Base-by-base conservation (phyloP, 2,113 vertebrate species). In the Phylloscopus whistleri region DNA sequence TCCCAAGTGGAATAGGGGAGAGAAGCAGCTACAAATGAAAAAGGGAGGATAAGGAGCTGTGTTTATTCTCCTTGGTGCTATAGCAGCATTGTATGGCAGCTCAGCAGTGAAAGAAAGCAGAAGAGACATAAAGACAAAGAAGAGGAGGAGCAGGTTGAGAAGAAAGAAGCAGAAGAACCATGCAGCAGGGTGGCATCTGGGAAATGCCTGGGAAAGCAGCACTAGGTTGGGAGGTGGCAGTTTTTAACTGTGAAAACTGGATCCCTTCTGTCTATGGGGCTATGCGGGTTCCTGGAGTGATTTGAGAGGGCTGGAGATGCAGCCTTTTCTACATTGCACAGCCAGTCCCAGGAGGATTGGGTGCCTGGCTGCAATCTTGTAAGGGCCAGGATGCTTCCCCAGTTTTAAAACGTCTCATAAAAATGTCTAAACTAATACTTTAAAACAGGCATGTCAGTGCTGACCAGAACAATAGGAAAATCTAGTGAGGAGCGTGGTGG, bases 401-500 rank as follows among this genome's bases (percentile, higher is more conserved):
- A 31, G 3, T 41, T 80, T 43, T 73, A 56, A 88, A 94, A 72
- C 9, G 5, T 22, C 37, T 85, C 28, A 9, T 46, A 41, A 56
- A 77, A 70, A 59, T 26, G 5, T 58, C 27, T 48, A 14, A 95
- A 35, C 3, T 24, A 44, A 68, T 37, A 10, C n/a, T 72, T 93
- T 33, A 72, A 21, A 11, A 56, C 46, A 22, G 17, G 8, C 24
- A 2, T 48, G 26, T 60, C 53, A 69, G 0, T n/a, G 7, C 75
- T 74, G 75, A 76, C 63, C 43, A 58, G 62, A 84, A 9, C 27
- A 9, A 1, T 2, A 70, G 44, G 35, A 55, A 5, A 37, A 44
- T 7, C 11, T 14, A 5, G 51, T 6, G 63, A 43, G 55, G 22
- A 66, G 41, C 0, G 0, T 63, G 51, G 13, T 78, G 39, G 56